Evolutionary conservation across 2,797 vertebrate genomes (phyloP).

Genomic region (Loris lydekkerianus): DNA sequence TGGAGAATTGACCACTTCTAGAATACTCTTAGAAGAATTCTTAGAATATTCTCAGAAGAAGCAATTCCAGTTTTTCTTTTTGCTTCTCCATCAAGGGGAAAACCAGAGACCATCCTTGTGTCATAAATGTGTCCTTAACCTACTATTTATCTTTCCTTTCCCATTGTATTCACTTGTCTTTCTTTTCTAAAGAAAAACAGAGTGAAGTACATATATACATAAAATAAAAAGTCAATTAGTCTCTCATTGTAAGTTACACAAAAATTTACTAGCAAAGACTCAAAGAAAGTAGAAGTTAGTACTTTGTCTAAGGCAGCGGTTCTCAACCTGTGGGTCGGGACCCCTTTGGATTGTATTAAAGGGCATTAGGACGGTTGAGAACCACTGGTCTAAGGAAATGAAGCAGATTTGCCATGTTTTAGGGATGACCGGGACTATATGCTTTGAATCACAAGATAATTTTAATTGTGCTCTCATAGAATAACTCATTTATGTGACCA

Average conservation of each 20-base stretch:
- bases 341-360: too few species aligned
- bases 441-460: not conserved
- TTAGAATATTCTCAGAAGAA: not conserved
- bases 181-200: slow-evolving; percentile 12
- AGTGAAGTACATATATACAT: not conserved
- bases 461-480: not conserved
- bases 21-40: not conserved
- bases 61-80: not conserved
- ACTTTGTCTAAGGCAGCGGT: too few species aligned
- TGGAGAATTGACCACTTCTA: not conserved
- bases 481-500: not conserved
- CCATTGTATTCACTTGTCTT: not conserved
- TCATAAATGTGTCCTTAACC: not conserved
- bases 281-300: not conserved
- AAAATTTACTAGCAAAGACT: not conserved
- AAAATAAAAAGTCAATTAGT: not conserved
- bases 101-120: not conserved
- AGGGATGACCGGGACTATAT: not conserved
- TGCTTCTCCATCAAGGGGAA: not conserved
- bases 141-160: not conserved
- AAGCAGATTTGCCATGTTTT: not conserved
- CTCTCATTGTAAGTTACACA: not conserved
- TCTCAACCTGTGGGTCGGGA: too few species aligned
- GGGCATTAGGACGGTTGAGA: too few species aligned
- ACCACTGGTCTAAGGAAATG: not conserved